A percentile compares a stretch with the other conserved stretches of the same genome.
Evolutionary conservation across 2,888 invertebrate genomes (phyloP).

Genomic region (Melanostoma scalare): DNA sequence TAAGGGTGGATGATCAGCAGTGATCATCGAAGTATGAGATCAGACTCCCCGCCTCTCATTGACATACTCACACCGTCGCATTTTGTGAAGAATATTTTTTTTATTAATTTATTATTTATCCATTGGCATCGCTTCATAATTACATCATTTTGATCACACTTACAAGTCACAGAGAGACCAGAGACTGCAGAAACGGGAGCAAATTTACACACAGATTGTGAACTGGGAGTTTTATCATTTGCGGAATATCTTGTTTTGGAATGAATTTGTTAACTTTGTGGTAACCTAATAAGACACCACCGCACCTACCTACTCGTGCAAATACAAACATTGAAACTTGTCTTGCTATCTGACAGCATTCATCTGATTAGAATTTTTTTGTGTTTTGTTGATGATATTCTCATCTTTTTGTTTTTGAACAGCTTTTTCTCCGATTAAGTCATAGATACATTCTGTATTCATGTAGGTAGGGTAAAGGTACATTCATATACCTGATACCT

Average conservation of each 20-base stretch:
- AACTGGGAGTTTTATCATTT: slow-evolving; percentile 16
- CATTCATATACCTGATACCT: not conserved
- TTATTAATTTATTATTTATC: slow-evolving; percentile 57
- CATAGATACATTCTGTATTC: slow-evolving; percentile 29
- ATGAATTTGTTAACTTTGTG: slow-evolving; percentile 48
- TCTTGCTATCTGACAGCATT: slow-evolving; percentile 45
- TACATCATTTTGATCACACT: slow-evolving; percentile 59
- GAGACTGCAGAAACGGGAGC: not conserved
- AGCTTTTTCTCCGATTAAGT: slow-evolving; percentile 38
- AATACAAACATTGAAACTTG: not conserved
- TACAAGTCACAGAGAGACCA: not conserved
- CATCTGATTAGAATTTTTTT: slow-evolving; percentile 49
- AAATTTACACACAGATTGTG: too few relatives aligned
- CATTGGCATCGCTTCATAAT: slow-evolving; percentile 55
- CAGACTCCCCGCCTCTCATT: slow-evolving; percentile 34
- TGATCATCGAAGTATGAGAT: slow-evolving; percentile 59
- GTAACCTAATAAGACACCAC: slow-evolving; percentile 61
- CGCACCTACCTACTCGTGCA: not conserved
- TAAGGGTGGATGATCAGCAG: slow-evolving; percentile 14
- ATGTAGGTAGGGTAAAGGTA: not conserved
- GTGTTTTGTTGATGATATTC: slow-evolving; percentile 12
- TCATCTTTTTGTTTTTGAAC: slow-evolving; percentile 32
- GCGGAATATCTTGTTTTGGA: slow-evolving; percentile 28
- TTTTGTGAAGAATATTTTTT: slow-evolving; percentile 7
- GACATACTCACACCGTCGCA: slow-evolving; percentile 51